A percentile compares a stretch with the other conserved stretches of the same genome.
phyloP scores from a whole-genome alignment of 2,797 vertebrate species.

The Neostethus bicornis region DNA sequence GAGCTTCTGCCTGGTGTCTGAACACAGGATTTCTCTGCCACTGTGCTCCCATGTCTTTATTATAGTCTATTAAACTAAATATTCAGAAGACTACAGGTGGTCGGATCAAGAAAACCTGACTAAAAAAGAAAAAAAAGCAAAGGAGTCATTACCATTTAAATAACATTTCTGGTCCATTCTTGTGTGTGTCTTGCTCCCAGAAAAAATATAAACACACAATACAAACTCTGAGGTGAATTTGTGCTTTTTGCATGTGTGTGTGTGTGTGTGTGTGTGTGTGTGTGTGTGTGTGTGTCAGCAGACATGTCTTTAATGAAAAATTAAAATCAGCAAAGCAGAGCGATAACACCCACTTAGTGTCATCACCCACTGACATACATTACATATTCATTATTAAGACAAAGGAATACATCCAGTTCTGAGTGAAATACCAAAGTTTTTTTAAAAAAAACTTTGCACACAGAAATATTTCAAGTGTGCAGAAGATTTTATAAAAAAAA shows the following conservation, averaged over 20 bases:
- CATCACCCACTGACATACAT: not conserved
- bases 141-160: conserved; percentile 78
- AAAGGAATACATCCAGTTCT: not conserved
- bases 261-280: conserved; percentile 12
- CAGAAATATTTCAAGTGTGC: not conserved
- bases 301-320: conserved; percentile 15
- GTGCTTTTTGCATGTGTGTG: too few species aligned
- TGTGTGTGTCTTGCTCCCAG: conserved; percentile 17
- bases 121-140: conserved; percentile 71
- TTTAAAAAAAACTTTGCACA: not conserved
- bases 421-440: not conserved
- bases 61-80: conserved; percentile 50
- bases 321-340: conserved; percentile 5
- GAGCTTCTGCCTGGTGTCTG: conserved; percentile 23
- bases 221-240: conserved; percentile 11
- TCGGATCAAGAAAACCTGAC: conserved; percentile 65
- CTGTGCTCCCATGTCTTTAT: conserved; percentile 36
- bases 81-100: conserved; percentile 74
- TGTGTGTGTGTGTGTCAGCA: conserved; percentile 13
- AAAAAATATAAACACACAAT: conserved; percentile 44
- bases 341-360: not conserved
- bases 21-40: conserved; percentile 8
- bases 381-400: not conserved
- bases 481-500: not conserved
- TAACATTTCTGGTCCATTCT: conserved; percentile 57